Evolutionary conservation across 2,888 invertebrate species (phyloP).

Genomic region (Catocala nupta): DNA sequence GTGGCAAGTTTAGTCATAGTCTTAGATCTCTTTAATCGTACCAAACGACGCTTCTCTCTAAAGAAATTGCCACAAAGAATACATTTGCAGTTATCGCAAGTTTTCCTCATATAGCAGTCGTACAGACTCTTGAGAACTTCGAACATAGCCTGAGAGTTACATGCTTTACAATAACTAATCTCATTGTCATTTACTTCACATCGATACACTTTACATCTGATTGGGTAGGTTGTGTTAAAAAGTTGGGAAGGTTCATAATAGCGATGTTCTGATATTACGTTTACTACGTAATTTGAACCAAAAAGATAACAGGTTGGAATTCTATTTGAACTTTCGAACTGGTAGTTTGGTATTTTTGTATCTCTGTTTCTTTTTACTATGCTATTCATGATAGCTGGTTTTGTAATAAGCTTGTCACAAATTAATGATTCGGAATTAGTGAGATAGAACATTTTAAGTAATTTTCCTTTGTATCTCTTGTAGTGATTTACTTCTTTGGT

Average conservation of each 20-base stretch:
- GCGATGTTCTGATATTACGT: not conserved
- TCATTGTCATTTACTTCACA: slow-evolving; percentile 56
- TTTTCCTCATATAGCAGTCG: slow-evolving; percentile 76
- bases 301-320: not conserved
- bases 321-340: too few relatives aligned
- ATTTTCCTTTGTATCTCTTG: too few relatives aligned
- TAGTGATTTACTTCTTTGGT: too few relatives aligned
- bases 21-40: slow-evolving; percentile 22
- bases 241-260: not conserved
- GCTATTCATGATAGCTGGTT: too few relatives aligned
- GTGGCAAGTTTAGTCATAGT: slow-evolving; percentile 9
- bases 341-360: too few relatives aligned
- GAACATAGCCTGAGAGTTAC: slow-evolving; percentile 76
- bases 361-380: too few relatives aligned
- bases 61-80: slow-evolving; percentile 70
- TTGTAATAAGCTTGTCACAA: too few relatives aligned
- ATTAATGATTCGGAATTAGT: too few relatives aligned
- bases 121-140: slow-evolving; percentile 77
- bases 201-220: not conserved
- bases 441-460: too few relatives aligned
- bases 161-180: slow-evolving; percentile 55
- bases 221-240: not conserved
- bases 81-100: slow-evolving; percentile 72
- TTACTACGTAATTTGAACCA: not conserved
- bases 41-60: slow-evolving; percentile 27